Conservation (phyloP, 2,797 vertebrate species). For the Parambassis ranga region DNA sequence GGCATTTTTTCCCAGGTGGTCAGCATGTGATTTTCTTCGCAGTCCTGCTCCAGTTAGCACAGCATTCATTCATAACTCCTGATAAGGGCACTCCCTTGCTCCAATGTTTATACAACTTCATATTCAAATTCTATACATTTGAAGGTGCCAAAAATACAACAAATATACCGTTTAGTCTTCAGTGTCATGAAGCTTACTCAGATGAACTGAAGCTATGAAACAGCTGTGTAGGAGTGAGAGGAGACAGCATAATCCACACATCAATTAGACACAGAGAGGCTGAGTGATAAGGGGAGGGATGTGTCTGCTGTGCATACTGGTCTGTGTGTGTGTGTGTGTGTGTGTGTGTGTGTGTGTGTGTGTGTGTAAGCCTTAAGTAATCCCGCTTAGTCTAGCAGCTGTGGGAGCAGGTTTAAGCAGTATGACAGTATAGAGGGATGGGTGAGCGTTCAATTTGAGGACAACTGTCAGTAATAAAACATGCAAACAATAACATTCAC, state of each 20-base stretch:
- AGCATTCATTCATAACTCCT: slow-evolving; percentile 9
- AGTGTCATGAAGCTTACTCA: background rate
- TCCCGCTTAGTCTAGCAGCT: slow-evolving; percentile 68
- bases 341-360: slow-evolving; percentile 8
- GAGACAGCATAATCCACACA: slow-evolving; percentile 67
- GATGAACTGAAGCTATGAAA: slow-evolving; percentile 43
- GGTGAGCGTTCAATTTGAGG: slow-evolving; percentile 30
- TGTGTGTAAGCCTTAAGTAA: slow-evolving; percentile 52
- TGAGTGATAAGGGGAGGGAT: slow-evolving; percentile 24
- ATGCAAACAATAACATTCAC: slow-evolving; percentile 10
- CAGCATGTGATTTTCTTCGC: slow-evolving; percentile 39
- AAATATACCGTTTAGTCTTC: slow-evolving; percentile 7
- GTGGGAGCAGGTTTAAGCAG: slow-evolving; percentile 51
- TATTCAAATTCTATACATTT: background rate
- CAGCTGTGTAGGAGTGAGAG: slow-evolving; percentile 61
- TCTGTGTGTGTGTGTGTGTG: slow-evolving; percentile 10
- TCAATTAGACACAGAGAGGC: slow-evolving; percentile 62
- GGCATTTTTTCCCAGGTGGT: slow-evolving; percentile 41
- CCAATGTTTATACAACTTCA: background rate
- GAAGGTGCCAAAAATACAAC: background rate
- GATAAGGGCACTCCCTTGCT: slow-evolving; percentile 5
- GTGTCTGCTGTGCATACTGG: slow-evolving; percentile 1
- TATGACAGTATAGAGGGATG: slow-evolving; percentile 44
- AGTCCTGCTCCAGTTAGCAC: slow-evolving; percentile 25
- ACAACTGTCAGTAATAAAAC: slow-evolving; percentile 28